These are phyloP conservation scores for Acanthisitta chloris DNA, from an alignment of 2,113 vertebrate species.

Conservation along the genomic window DNA sequence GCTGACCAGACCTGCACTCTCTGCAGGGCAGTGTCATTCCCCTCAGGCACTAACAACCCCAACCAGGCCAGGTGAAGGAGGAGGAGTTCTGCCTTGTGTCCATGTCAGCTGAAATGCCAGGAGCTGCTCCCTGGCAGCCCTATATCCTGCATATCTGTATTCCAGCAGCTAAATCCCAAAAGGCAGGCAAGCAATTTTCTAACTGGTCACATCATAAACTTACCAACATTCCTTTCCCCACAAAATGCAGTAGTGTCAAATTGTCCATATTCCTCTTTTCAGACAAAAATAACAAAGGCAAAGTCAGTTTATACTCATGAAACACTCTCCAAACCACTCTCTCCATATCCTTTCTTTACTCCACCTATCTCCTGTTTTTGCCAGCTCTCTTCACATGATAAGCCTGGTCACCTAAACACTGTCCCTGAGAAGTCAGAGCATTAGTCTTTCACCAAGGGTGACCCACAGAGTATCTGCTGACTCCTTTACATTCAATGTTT, in stretches of 20 bases:
- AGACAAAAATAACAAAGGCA: neutral
- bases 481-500: fast-evolving
- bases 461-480: neutral
- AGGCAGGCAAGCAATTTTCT: neutral
- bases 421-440: neutral
- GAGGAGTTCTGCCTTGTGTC: neutral
- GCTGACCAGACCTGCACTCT: neutral
- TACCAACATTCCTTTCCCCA: neutral
- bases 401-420: neutral
- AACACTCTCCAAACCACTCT: neutral
- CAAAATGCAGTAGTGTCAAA: neutral
- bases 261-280: neutral
- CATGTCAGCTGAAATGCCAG: neutral
- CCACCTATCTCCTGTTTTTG: neutral
- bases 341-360: neutral
- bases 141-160: neutral
- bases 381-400: neutral
- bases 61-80: neutral
- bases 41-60: neutral
- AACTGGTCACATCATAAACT: neutral
- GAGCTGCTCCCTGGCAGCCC: neutral
- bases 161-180: neutral
- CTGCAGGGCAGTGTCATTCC: too few relatives aligned
- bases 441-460: neutral
- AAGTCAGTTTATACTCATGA: neutral